A percentile compares a stretch with the other conserved stretches of the same genome.
These are phyloP conservation scores for Caranx ignobilis DNA, from an alignment of 2,113 vertebrate genomes.

Conservation along the genomic window DNA sequence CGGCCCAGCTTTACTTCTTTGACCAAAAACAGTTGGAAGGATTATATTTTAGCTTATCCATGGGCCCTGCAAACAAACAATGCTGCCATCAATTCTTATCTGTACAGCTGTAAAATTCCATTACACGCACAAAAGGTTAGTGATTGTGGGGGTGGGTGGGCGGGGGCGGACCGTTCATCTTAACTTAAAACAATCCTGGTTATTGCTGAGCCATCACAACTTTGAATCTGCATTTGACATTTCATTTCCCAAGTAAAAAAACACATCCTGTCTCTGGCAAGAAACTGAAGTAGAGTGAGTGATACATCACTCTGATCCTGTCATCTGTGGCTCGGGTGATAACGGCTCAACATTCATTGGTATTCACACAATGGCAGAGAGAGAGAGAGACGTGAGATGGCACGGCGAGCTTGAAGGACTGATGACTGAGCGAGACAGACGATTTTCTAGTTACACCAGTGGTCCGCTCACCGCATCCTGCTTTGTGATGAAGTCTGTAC, in stretches of 20 bases:
- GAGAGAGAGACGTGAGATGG: conserved; percentile 37
- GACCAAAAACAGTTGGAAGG: conserved; percentile 57
- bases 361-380: conserved; percentile 56
- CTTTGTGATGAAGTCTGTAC: conserved; percentile 7
- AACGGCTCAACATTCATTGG: conserved; percentile 58
- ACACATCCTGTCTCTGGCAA: conserved; percentile 40
- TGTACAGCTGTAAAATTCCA: conserved; percentile 50
- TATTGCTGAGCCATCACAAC: conserved; percentile 61
- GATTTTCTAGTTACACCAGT: conserved; percentile 15
- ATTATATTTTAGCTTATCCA: conserved; percentile 58
- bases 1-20: conserved; percentile 42
- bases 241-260: conserved; percentile 63
- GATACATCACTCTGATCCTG: conserved; percentile 62
- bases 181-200: conserved; percentile 47
- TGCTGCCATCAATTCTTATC: conserved; percentile 43
- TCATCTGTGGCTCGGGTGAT: conserved; percentile 56
- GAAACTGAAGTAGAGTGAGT: conserved; percentile 47
- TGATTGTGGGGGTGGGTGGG: neutral
- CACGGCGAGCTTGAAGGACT: neutral
- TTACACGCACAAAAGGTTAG: conserved; percentile 45
- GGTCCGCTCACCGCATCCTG: neutral
- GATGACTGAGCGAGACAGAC: conserved; percentile 18
- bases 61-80: conserved; percentile 52
- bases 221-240: conserved; percentile 74
- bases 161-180: conserved; percentile 28